Evolutionary conservation across 2,113 vertebrate genomes (phyloP).

Genomic region (Nipponia nippon): DNA sequence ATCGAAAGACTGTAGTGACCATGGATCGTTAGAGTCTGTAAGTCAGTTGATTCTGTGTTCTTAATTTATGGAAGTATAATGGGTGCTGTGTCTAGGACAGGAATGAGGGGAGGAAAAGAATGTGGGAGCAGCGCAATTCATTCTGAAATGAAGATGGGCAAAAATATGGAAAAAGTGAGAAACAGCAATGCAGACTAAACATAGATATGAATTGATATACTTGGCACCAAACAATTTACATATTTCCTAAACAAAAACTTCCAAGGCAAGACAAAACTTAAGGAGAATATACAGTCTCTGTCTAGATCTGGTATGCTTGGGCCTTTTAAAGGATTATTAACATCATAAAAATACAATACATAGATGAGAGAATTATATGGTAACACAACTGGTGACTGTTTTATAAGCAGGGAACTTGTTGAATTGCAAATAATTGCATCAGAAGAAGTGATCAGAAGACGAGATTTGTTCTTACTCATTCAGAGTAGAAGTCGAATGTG

Average conservation of each 20-base stretch:
- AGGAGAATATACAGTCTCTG: neutral
- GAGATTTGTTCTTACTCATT: neutral
- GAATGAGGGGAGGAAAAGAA: neutral
- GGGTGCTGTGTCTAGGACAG: neutral
- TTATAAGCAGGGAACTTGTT: neutral
- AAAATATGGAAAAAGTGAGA: neutral
- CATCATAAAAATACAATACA: neutral
- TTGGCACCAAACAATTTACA: neutral
- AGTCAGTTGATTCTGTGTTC: neutral
- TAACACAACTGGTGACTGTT: neutral
- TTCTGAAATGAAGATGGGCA: neutral
- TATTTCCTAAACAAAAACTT: neutral
- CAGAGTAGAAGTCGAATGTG: neutral
- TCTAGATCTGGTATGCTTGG: neutral
- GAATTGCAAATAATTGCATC: neutral
- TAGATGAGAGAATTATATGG: neutral
- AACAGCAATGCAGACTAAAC: neutral
- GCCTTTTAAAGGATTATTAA: neutral
- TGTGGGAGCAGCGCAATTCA: neutral
- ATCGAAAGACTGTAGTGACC: neutral
- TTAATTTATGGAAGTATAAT: neutral
- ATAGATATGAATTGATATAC: neutral
- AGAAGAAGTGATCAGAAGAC: neutral
- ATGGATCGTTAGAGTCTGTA: neutral
- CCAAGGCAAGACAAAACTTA: neutral